Conservation (phyloP, 2,113 vertebrate genomes). For the Larimichthys crocea region DNA sequence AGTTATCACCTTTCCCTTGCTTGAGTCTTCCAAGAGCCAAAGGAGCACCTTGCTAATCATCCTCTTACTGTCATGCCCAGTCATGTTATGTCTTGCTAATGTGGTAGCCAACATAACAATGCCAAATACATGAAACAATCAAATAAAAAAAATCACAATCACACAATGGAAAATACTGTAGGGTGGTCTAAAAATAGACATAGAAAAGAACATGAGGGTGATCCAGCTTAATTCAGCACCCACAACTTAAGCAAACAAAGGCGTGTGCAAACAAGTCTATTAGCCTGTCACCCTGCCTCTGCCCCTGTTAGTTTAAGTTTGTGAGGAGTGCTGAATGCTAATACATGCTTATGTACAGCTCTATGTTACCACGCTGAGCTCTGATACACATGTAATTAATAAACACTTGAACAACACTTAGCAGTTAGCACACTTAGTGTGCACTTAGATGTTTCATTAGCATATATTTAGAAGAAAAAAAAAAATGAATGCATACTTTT, state of each 20-base stretch:
- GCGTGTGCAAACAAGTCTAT: constrained; percentile 62
- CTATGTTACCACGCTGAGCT: constrained; percentile 12
- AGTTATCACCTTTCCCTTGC: constrained; percentile 33
- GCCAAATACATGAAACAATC: constrained; percentile 8
- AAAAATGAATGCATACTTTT: background rate
- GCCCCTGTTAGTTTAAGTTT: constrained; percentile 47
- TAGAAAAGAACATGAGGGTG: background rate
- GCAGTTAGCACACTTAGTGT: background rate
- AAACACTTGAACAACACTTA: background rate
- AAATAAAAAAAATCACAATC: constrained; percentile 16
- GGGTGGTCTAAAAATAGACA: background rate
- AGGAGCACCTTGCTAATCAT: constrained; percentile 56
- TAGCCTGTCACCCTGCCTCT: constrained; percentile 61
- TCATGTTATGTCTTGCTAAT: constrained; percentile 37
- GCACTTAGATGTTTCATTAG: background rate
- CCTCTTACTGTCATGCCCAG: constrained; percentile 25
- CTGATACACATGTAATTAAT: background rate
- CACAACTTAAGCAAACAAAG: constrained; percentile 58
- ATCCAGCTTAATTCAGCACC: constrained; percentile 27
- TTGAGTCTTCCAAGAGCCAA: constrained; percentile 36
- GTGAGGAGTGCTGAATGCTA: constrained; percentile 53
- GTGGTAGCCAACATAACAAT: background rate
- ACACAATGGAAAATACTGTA: constrained; percentile 1
- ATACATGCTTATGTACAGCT: constrained; percentile 25
- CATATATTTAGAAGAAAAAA: background rate